Conservation (phyloP, 2,797 vertebrate genomes). For the Gymnoscopelus braueri region DNA sequence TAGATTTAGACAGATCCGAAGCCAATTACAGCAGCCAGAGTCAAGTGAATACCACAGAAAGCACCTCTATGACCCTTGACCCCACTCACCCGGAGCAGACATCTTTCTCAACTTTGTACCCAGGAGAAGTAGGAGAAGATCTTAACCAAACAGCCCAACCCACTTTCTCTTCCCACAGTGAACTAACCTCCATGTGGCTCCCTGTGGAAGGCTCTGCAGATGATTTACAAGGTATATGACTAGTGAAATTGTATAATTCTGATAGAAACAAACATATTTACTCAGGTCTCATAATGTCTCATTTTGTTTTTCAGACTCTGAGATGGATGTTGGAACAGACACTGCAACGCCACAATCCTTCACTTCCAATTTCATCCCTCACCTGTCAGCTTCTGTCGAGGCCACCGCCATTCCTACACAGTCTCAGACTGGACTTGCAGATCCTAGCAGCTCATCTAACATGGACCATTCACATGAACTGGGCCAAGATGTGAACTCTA, state of each 20-base stretch:
- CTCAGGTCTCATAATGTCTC: background rate
- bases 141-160: constrained; percentile 38
- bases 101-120: constrained; percentile 41
- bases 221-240: constrained; percentile 64
- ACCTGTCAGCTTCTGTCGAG: constrained; percentile 16
- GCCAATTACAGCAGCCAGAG: constrained; percentile 38
- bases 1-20: constrained; percentile 30
- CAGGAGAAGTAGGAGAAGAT: constrained; percentile 36
- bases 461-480: constrained; percentile 24
- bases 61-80: constrained; percentile 32
- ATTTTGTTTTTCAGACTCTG: constrained; percentile 60
- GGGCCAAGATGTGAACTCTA: constrained; percentile 38
- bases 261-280: background rate
- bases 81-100: constrained; percentile 26
- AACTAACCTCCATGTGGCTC: constrained; percentile 40
- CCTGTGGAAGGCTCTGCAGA: constrained; percentile 68
- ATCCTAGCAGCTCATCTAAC: constrained; percentile 24
- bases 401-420: constrained; percentile 20
- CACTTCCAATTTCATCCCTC: constrained; percentile 21
- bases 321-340: constrained; percentile 6
- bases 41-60: constrained; percentile 34
- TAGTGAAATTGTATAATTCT: too few species aligned
- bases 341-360: constrained; percentile 35
- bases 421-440: constrained; percentile 17
- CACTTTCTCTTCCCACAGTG: constrained; percentile 25